Evolutionary conservation across 2,113 vertebrate genomes (phyloP).

Genomic region (Pseudorectes ferrugineus): DNA sequence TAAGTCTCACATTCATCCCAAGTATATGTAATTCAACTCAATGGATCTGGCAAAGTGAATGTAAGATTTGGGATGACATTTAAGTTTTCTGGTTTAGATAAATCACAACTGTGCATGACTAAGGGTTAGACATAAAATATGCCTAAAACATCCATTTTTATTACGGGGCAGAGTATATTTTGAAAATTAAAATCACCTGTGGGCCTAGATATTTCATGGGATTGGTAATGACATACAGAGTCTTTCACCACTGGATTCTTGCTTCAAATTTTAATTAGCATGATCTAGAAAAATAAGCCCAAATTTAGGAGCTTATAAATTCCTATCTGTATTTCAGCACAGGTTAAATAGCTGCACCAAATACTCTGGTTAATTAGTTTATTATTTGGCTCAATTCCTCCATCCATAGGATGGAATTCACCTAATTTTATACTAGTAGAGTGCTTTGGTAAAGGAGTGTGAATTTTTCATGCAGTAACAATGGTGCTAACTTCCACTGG

Average conservation of each 20-base stretch:
- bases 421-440: neutral
- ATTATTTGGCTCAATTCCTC: neutral
- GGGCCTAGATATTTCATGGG: neutral
- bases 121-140: neutral
- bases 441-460: neutral
- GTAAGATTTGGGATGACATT: neutral
- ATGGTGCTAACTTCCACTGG: neutral
- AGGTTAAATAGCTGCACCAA: neutral
- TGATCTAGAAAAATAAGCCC: neutral
- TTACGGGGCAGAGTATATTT: neutral
- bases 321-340: neutral
- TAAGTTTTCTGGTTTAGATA: neutral
- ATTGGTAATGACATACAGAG: conserved; percentile 59
- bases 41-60: neutral
- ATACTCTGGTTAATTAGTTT: neutral
- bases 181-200: neutral
- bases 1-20: neutral
- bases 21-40: neutral
- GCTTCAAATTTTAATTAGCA: neutral
- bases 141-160: neutral
- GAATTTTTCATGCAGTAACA: neutral
- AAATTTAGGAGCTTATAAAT: neutral
- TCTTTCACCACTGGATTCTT: neutral
- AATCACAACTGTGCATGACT: neutral
- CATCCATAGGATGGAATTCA: neutral